These are phyloP conservation scores for Arrhopalites spinosus DNA, from an alignment of 2,888 invertebrate genomes.

Conservation along the genomic window DNA sequence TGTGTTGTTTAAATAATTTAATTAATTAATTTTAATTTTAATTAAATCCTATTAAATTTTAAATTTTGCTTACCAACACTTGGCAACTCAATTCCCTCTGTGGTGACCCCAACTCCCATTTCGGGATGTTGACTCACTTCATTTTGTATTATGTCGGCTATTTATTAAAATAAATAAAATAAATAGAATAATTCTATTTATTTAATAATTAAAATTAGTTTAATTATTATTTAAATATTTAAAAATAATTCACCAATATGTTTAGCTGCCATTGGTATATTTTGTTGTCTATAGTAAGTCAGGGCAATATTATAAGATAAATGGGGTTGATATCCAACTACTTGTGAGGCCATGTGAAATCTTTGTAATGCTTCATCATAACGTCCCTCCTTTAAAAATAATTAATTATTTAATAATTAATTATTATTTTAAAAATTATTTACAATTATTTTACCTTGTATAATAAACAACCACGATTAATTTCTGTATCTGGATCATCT, in stretches of 20 bases:
- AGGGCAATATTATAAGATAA: slow-evolving; percentile 94
- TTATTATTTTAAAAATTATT: neutral
- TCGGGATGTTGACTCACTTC: slow-evolving; percentile 97
- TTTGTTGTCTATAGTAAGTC: slow-evolving; percentile 91
- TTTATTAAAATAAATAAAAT: slow-evolving; percentile 48
- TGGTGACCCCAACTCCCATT: slow-evolving; percentile 94
- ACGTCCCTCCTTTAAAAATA: slow-evolving; percentile 70
- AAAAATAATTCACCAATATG: slow-evolving; percentile 85
- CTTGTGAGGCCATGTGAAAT: slow-evolving; percentile 84
- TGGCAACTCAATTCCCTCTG: slow-evolving; percentile 87
- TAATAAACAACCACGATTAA: slow-evolving; percentile 91
- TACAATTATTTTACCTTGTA: slow-evolving; percentile 73
- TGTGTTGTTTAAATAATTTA: no score
- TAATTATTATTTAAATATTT: slow-evolving; percentile 56
- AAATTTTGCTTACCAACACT: slow-evolving; percentile 91
- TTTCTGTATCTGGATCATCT: slow-evolving; percentile 91
- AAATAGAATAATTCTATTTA: neutral
- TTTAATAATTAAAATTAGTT: neutral
- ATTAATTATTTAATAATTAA: neutral
- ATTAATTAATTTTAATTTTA: no score
- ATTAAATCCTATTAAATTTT: no score
- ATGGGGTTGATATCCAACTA: slow-evolving; percentile 86
- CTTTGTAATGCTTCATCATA: slow-evolving; percentile 90
- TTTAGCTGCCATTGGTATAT: slow-evolving; percentile 89
- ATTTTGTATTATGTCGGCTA: slow-evolving; percentile 88